Evolutionary conservation across 2,797 vertebrate genomes (phyloP).

Genomic region (Bovichtus variegatus): DNA sequence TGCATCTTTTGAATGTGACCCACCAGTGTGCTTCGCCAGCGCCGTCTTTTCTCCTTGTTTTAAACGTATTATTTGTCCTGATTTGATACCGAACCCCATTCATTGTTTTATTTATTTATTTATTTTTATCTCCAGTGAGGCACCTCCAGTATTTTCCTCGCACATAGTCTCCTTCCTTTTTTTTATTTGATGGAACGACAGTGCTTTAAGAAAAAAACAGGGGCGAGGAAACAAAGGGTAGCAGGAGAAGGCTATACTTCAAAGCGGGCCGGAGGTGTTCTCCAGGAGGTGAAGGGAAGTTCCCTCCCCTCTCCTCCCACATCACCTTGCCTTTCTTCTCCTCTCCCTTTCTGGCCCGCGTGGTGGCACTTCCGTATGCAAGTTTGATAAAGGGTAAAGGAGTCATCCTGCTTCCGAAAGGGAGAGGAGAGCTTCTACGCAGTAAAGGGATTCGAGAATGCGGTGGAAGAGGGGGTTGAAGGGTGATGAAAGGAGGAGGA

Average conservation of each 20-base stretch:
- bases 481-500: slow-evolving; percentile 51
- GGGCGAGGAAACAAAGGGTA: slow-evolving; percentile 43
- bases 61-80: slow-evolving; percentile 19
- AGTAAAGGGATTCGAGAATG: slow-evolving; percentile 42
- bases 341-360: slow-evolving; percentile 25
- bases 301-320: slow-evolving; percentile 48
- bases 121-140: slow-evolving; percentile 27
- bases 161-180: slow-evolving; percentile 30
- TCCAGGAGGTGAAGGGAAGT: slow-evolving; percentile 59
- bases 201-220: slow-evolving; percentile 21
- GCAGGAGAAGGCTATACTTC: slow-evolving; percentile 51
- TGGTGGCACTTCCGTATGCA: slow-evolving; percentile 58
- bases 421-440: slow-evolving; percentile 24
- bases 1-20: slow-evolving; percentile 31
- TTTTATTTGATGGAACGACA: slow-evolving; percentile 45
- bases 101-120: slow-evolving; percentile 6
- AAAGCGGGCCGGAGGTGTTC: slow-evolving; percentile 69
- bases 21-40: slow-evolving; percentile 21
- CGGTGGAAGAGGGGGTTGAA: not conserved
- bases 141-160: slow-evolving; percentile 22
- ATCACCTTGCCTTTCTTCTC: slow-evolving; percentile 62
- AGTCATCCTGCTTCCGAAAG: slow-evolving; percentile 47
- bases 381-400: slow-evolving; percentile 71
- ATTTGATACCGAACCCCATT: slow-evolving; percentile 19
- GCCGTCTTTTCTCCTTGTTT: not conserved